Conservation (phyloP, 64 coral and sea anemone species). For the Stichodactyla mertensii region DNA sequence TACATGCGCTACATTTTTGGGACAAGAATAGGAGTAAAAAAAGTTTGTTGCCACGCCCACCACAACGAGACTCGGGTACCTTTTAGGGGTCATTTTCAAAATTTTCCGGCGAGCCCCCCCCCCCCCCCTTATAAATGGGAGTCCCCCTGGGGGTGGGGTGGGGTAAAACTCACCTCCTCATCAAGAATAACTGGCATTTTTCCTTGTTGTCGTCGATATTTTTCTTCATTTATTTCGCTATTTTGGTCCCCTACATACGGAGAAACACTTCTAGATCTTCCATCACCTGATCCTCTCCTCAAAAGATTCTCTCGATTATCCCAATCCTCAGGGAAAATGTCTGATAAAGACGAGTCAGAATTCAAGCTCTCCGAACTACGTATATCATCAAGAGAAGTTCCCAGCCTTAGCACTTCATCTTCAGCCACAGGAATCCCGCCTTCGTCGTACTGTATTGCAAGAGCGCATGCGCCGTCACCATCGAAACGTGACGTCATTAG, state of each 20-base stretch:
- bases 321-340: background rate
- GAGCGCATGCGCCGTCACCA: background rate
- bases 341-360: background rate
- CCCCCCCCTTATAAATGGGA: too few relatives aligned
- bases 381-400: constrained; percentile 67
- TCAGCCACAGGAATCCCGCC: background rate
- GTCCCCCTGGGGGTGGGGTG: too few relatives aligned
- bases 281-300: constrained; percentile 43
- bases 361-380: constrained; percentile 20
- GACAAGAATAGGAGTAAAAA: too few relatives aligned
- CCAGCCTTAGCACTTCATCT: constrained; percentile 5
- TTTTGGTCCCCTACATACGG: constrained; percentile 43
- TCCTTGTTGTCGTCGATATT: background rate
- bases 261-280: constrained; percentile 43
- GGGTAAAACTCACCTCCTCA: constrained; percentile 56
- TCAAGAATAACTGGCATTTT: constrained; percentile 35
- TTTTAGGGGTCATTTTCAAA: too few relatives aligned
- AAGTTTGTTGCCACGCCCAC: too few relatives aligned
- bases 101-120: too few relatives aligned
- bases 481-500: background rate
- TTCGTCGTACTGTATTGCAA: background rate
- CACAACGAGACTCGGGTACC: too few relatives aligned
- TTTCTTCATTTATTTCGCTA: background rate
- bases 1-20: too few relatives aligned
- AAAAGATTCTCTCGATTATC: constrained; percentile 60